Conservation (phyloP, 2,797 vertebrate genomes). For the Pyrocephalus nanus region DNA sequence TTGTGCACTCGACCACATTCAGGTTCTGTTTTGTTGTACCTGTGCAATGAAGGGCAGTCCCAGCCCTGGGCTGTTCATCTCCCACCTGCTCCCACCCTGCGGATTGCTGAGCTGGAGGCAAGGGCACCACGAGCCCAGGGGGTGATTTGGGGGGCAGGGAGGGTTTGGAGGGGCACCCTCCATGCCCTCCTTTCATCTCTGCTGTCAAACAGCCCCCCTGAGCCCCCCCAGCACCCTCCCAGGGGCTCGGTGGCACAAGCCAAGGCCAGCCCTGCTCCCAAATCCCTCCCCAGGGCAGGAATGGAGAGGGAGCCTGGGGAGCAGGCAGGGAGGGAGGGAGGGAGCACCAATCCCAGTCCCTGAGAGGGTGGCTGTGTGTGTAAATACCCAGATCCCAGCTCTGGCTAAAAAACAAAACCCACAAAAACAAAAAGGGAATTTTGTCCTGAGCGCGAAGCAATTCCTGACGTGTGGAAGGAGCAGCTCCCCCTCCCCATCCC, state of each 20-base stretch:
- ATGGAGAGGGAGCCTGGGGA: neutral
- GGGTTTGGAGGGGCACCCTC: neutral
- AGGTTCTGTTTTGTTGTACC: conserved; percentile 12
- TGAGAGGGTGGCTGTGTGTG: accelerated
- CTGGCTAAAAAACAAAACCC: neutral
- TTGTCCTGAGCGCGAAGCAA: neutral
- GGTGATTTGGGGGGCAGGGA: neutral
- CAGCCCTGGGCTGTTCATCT: neutral
- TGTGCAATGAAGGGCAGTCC: conserved; percentile 20
- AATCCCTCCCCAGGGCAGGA: neutral
- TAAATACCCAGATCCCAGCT: neutral
- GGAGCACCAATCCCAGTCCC: neutral
- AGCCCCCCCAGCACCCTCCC: neutral
- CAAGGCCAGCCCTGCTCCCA: neutral
- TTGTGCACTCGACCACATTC: conserved; percentile 29
- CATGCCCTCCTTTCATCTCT: neutral
- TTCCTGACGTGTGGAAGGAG: neutral
- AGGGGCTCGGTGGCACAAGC: neutral
- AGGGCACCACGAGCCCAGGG: neutral
- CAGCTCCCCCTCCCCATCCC: neutral
- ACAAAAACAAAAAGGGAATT: neutral
- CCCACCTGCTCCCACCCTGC: neutral
- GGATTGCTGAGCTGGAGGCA: neutral
- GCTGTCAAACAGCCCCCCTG: neutral
- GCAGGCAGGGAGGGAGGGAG: neutral